Conservation (phyloP, 1,140 invertebrate genomes). For the Ceratina australensis region DNA sequence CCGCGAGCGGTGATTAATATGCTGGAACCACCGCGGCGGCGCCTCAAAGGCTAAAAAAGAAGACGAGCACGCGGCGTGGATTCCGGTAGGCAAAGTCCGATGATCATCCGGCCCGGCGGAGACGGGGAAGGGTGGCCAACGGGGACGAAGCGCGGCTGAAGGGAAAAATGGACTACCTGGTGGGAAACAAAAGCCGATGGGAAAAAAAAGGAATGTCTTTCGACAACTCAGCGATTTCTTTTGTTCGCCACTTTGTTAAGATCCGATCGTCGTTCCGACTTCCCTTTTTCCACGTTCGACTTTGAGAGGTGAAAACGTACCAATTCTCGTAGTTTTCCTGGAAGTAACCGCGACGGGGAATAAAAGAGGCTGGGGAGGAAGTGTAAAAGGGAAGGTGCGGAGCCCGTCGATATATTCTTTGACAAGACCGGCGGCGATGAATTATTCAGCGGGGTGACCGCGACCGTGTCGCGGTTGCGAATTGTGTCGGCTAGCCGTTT, state of each 20-base stretch:
- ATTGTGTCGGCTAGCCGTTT: slow-evolving; percentile 58
- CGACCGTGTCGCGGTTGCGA: slow-evolving; percentile 74
- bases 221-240: slow-evolving; percentile 34
- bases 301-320: slow-evolving; percentile 28
- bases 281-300: not conserved
- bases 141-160: slow-evolving; percentile 21
- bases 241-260: slow-evolving; percentile 28
- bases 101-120: slow-evolving; percentile 40
- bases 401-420: slow-evolving; percentile 68
- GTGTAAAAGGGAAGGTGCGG: slow-evolving; percentile 37
- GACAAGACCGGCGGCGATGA: slow-evolving; percentile 76
- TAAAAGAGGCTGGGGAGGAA: slow-evolving; percentile 12
- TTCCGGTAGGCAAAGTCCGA: slow-evolving; percentile 41
- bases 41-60: slow-evolving; percentile 38
- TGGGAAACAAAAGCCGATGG: slow-evolving; percentile 42
- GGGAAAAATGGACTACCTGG: slow-evolving; percentile 20
- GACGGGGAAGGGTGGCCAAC: not conserved
- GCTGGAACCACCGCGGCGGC: slow-evolving; percentile 36
- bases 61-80: slow-evolving; percentile 19
- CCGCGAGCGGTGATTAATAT: slow-evolving; percentile 41
- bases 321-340: slow-evolving; percentile 46
- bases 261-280: slow-evolving; percentile 37
- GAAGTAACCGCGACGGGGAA: not conserved
- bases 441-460: slow-evolving; percentile 78
- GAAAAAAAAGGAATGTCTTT: slow-evolving; percentile 39